Evolutionary conservation across 1,140 invertebrate genomes (phyloP).

Genomic region (Himalopsyche phryganea): DNA sequence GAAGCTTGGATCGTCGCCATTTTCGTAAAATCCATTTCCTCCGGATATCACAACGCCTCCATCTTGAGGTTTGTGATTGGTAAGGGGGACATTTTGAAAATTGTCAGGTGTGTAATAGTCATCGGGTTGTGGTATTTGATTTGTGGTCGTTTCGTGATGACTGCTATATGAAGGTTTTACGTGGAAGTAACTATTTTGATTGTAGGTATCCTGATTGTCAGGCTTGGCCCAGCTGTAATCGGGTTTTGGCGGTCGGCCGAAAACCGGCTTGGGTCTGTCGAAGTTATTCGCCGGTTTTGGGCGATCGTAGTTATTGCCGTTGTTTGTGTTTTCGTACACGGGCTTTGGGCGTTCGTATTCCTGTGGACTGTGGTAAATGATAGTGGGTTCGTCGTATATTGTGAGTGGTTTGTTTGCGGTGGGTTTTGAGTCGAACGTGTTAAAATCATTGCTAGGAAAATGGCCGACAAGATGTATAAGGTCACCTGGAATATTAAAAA

Average conservation of each 20-base stretch:
- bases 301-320: constrained; percentile 28
- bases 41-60: constrained; percentile 39
- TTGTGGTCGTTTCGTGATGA: constrained; percentile 47
- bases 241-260: constrained; percentile 37
- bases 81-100: constrained; percentile 12
- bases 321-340: constrained; percentile 33
- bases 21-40: constrained; percentile 40
- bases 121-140: constrained; percentile 38
- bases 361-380: constrained; percentile 45
- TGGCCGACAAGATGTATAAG: constrained; percentile 58
- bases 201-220: constrained; percentile 33
- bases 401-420: constrained; percentile 45
- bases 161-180: constrained; percentile 52
- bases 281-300: constrained; percentile 30
- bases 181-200: constrained; percentile 45
- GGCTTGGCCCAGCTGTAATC: constrained; percentile 40
- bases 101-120: constrained; percentile 38
- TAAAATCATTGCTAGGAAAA: constrained; percentile 47
- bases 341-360: constrained; percentile 38
- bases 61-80: constrained; percentile 35
- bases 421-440: constrained; percentile 45
- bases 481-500: constrained; percentile 46
- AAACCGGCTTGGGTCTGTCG: constrained; percentile 30
- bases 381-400: constrained; percentile 52
- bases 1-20: constrained; percentile 39